Conservation (phyloP, 2,888 invertebrate genomes). For the Orchesella flavescens region DNA sequence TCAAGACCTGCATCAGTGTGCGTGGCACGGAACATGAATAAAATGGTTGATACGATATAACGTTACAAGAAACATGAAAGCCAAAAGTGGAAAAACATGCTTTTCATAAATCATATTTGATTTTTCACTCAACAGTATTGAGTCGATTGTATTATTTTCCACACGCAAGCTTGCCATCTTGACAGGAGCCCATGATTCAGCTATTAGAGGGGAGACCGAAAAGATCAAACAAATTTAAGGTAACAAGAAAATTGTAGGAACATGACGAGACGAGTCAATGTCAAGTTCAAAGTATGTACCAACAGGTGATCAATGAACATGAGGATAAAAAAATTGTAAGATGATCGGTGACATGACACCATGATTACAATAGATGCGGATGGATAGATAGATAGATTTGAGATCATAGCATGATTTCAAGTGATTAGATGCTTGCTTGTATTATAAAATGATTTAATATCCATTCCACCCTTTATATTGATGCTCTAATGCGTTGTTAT, state of each 20-base stretch:
- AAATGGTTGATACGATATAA: neutral
- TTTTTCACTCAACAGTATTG: slow-evolving; percentile 31
- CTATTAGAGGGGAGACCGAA: slow-evolving; percentile 48
- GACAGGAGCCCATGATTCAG: slow-evolving; percentile 58
- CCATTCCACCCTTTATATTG: neutral
- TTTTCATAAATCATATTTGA: slow-evolving; percentile 49
- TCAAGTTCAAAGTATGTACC: slow-evolving; percentile 18
- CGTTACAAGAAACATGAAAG: neutral
- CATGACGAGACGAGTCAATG: neutral
- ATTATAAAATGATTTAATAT: neutral
- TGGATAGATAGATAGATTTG: slow-evolving; percentile 21
- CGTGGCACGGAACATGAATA: too few species aligned
- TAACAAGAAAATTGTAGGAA: neutral
- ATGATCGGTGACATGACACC: slow-evolving; percentile 59
- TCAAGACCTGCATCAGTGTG: neutral
- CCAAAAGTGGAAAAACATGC: slow-evolving; percentile 32
- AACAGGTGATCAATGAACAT: slow-evolving; percentile 33
- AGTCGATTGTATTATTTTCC: slow-evolving; percentile 46
- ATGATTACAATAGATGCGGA: slow-evolving; percentile 45
- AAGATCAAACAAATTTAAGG: slow-evolving; percentile 9
- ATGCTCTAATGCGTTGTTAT: neutral
- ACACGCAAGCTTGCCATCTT: slow-evolving; percentile 43
- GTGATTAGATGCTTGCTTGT: slow-evolving; percentile 60
- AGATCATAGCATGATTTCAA: slow-evolving; percentile 62
- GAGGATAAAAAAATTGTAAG: slow-evolving; percentile 20